These are phyloP conservation scores for Lissocephala sabroskyi DNA, from an alignment of 2,888 invertebrate species.

Conservation along the genomic window DNA sequence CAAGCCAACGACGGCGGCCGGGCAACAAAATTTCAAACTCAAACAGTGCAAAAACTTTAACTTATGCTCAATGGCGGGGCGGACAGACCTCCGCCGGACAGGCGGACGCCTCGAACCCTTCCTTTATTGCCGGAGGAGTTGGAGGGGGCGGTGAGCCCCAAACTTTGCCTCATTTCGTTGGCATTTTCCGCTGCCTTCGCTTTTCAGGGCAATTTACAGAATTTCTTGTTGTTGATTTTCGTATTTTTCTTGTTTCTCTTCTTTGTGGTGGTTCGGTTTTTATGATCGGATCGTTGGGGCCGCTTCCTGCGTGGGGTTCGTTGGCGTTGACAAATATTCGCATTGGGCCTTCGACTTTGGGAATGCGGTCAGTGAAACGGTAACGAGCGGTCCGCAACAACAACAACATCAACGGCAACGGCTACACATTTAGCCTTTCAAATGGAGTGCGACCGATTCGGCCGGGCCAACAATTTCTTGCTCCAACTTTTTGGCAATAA, in stretches of 20 bases:
- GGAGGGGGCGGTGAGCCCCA: background rate
- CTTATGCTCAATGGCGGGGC: constrained; percentile 38
- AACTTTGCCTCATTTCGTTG: constrained; percentile 1
- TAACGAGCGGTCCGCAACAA: constrained; percentile 9
- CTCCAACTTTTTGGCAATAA: too few relatives aligned
- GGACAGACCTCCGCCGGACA: background rate
- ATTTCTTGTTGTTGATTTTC: too few relatives aligned
- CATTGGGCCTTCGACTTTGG: constrained; percentile 29
- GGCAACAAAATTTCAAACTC: constrained; percentile 16
- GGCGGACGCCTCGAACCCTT: constrained; percentile 21
- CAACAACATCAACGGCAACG: too few relatives aligned
- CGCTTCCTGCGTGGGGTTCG: constrained; percentile 30
- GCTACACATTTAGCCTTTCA: constrained; percentile 51
- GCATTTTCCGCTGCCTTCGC: background rate
- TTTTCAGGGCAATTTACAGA: constrained; percentile 29
- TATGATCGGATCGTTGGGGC: constrained; percentile 50
- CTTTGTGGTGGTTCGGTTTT: constrained; percentile 34
- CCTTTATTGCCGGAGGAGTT: constrained; percentile 44
- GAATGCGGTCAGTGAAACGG: constrained; percentile 59
- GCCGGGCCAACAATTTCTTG: too few relatives aligned
- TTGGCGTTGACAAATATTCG: constrained; percentile 60
- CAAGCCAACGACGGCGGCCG: constrained; percentile 9
- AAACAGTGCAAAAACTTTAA: constrained; percentile 41
- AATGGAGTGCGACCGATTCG: constrained; percentile 11
- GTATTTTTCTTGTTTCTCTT: constrained; percentile 20